Conservation (phyloP, 1,140 invertebrate genomes). For the Probaryconus sp. region DNA sequence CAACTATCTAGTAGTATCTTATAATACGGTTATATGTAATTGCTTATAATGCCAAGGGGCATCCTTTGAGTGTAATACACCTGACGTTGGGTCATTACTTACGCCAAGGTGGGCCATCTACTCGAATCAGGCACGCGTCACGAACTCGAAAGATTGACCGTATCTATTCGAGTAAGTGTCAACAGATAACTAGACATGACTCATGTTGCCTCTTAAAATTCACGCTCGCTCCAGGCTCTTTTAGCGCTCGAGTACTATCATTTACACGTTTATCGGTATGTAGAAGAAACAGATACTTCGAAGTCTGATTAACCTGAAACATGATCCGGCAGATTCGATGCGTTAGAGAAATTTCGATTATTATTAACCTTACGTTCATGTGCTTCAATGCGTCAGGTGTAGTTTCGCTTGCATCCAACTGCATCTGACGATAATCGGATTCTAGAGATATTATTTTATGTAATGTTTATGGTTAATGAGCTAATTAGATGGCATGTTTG, state of each 20-base stretch:
- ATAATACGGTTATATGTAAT: conserved; percentile 49
- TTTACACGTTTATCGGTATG: conserved; percentile 37
- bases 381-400: not conserved
- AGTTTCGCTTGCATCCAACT: too few species aligned
- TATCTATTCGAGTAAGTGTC: conserved; percentile 37
- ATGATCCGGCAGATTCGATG: conserved; percentile 9
- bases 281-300: conserved; percentile 23
- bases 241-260: conserved; percentile 8
- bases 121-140: conserved; percentile 49
- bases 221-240: conserved; percentile 12
- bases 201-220: conserved; percentile 35
- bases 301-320: conserved; percentile 14
- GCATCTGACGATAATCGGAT: conserved; percentile 1
- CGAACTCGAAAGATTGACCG: conserved; percentile 45
- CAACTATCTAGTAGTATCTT: conserved; percentile 30
- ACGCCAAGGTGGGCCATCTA: conserved; percentile 46
- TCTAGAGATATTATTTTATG: too few species aligned
- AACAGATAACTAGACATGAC: conserved; percentile 45
- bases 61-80: conserved; percentile 49
- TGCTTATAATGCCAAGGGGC: conserved; percentile 49
- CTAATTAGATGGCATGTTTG: too few species aligned
- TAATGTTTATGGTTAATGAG: too few species aligned
- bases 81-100: conserved; percentile 45
- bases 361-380: conserved; percentile 3
- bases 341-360: conserved; percentile 11